Evolutionary conservation across 2,113 vertebrate species (phyloP).

Genomic region (Labrus mixtus): DNA sequence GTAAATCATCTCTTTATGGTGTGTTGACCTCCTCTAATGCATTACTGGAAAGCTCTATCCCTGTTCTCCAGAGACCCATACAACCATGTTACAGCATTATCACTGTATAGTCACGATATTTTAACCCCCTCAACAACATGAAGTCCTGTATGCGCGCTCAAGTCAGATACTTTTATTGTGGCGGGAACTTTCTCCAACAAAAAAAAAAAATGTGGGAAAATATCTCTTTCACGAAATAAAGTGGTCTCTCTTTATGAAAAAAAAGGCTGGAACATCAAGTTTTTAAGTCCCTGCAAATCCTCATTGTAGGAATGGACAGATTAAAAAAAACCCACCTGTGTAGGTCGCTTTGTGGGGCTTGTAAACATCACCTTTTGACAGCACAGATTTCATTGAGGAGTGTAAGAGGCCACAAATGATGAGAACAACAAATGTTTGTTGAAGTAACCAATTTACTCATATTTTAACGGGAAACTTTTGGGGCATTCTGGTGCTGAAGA

Average conservation of each 20-base stretch:
- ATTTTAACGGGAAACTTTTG: too few species aligned
- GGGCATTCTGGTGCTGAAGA: too few species aligned
- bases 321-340: too few species aligned
- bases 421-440: too few species aligned
- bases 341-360: not conserved
- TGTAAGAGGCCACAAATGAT: not conserved
- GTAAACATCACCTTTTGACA: not conserved
- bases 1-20: conserved; percentile 22
- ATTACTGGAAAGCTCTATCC: conserved; percentile 49
- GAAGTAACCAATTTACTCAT: too few species aligned
- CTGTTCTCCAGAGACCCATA: conserved; percentile 30
- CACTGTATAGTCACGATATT: not conserved
- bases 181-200: not conserved
- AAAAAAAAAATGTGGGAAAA: not conserved
- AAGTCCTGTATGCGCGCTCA: not conserved
- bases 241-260: too few species aligned
- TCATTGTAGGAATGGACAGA: not conserved
- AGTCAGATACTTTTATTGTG: not conserved
- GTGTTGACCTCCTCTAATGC: conserved; percentile 27
- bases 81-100: not conserved
- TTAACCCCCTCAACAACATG: not conserved
- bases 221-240: not conserved
- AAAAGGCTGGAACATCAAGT: not conserved
- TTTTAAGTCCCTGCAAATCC: not conserved
- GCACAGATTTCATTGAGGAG: not conserved